A percentile compares a stretch with the other conserved stretches of the same genome.
phyloP scores from a whole-genome alignment of 2,888 invertebrate species.

The Ditula angustiorana region DNA sequence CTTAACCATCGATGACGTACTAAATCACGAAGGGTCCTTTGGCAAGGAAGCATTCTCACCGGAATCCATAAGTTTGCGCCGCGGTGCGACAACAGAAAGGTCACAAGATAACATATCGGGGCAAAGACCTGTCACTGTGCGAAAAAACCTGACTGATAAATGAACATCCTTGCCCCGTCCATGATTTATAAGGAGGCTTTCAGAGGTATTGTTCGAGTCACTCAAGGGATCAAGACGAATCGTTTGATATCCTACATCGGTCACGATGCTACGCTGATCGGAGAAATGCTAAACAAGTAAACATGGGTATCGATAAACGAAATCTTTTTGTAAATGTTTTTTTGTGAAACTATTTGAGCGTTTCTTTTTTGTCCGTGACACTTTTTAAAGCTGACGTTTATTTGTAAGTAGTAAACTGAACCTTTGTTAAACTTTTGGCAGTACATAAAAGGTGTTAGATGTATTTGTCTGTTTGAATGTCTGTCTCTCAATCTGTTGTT shows the following conservation, averaged over 20 bases:
- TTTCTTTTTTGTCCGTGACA: background rate
- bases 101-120: constrained; percentile 37
- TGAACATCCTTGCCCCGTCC: constrained; percentile 34
- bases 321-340: background rate
- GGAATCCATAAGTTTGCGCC: constrained; percentile 26
- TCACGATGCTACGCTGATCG: background rate
- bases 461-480: too few species aligned
- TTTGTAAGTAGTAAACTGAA: too few species aligned
- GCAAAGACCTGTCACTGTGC: constrained; percentile 31
- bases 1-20: background rate
- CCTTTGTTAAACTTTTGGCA: too few species aligned
- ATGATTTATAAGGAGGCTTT: constrained; percentile 38
- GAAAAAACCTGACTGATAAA: constrained; percentile 39
- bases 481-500: too few species aligned
- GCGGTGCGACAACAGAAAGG: constrained; percentile 16
- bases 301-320: constrained; percentile 8
- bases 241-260: constrained; percentile 35
- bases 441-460: too few species aligned
- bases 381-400: too few species aligned
- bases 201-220: constrained; percentile 36
- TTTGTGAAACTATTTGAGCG: background rate
- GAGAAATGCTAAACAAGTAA: constrained; percentile 21
- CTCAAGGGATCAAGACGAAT: constrained; percentile 38
- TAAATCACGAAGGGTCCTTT: constrained; percentile 2
- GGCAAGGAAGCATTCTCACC: background rate